These are phyloP conservation scores for Herminia tarsipennalis DNA, from an alignment of 2,888 invertebrate species.

Conservation along the genomic window DNA sequence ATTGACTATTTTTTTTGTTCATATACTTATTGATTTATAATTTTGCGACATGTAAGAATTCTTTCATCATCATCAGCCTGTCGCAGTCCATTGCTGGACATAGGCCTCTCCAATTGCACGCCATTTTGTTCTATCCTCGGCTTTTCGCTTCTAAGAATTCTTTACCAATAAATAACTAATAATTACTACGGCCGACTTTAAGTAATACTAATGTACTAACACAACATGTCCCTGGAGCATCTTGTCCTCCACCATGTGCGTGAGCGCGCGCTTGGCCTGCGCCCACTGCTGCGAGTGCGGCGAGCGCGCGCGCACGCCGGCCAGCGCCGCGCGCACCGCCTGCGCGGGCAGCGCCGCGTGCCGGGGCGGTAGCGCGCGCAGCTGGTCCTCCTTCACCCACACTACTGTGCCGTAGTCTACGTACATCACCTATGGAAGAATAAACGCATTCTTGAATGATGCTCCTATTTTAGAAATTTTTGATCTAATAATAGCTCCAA, in stretches of 20 bases:
- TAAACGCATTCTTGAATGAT: too few relatives aligned
- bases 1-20: too few relatives aligned
- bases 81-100: too few relatives aligned
- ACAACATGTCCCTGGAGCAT: slow-evolving; percentile 58
- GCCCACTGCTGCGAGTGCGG: slow-evolving; percentile 54
- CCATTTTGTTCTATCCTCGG: too few relatives aligned
- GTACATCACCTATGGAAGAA: slow-evolving; percentile 88
- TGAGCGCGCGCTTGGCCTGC: slow-evolving; percentile 51
- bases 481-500: too few relatives aligned
- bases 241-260: slow-evolving; percentile 46
- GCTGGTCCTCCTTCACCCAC: slow-evolving; percentile 77
- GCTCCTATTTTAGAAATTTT: too few relatives aligned
- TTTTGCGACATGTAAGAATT: too few relatives aligned
- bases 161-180: too few relatives aligned
- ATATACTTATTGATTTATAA: too few relatives aligned
- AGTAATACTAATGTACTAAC: slow-evolving; percentile 47
- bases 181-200: not conserved
- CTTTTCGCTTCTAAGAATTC: too few relatives aligned
- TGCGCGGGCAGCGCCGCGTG: slow-evolving; percentile 84
- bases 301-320: slow-evolving; percentile 67
- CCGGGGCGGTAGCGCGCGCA: slow-evolving; percentile 83
- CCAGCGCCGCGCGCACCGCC: slow-evolving; percentile 81
- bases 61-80: too few relatives aligned
- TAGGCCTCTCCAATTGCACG: too few relatives aligned
- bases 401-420: slow-evolving; percentile 89